These are phyloP conservation scores for Silurus aristotelis DNA, from an alignment of 2,797 vertebrate species.

Conservation along the genomic window DNA sequence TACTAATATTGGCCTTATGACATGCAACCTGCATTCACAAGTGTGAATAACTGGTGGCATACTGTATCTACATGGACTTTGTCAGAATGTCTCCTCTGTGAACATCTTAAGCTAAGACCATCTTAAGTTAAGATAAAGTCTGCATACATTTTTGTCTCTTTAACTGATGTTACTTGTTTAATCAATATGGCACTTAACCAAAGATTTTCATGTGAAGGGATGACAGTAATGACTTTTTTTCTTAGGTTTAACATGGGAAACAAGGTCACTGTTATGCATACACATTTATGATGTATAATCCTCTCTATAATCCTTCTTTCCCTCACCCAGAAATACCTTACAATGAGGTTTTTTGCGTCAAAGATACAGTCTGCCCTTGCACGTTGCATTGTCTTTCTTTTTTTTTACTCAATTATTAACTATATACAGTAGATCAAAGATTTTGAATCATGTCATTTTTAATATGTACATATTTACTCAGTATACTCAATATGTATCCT, in stretches of 20 bases:
- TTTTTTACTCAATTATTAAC: background rate
- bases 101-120: background rate
- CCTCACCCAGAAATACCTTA: background rate
- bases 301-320: background rate
- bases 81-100: background rate
- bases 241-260: background rate
- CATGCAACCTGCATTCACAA: conserved; percentile 3
- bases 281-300: background rate
- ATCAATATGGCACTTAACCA: background rate
- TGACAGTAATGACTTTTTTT: background rate
- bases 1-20: background rate
- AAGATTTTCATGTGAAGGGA: background rate
- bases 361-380: background rate
- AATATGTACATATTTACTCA: background rate
- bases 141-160: background rate
- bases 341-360: background rate
- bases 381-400: background rate
- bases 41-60: background rate
- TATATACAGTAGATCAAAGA: background rate
- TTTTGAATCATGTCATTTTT: background rate
- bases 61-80: background rate
- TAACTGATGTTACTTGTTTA: background rate
- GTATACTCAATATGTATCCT: background rate
- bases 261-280: background rate
- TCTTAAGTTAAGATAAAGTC: background rate